phyloP scores from a whole-genome alignment of 2,113 vertebrate species.

The Myiozetetes cayanensis region DNA sequence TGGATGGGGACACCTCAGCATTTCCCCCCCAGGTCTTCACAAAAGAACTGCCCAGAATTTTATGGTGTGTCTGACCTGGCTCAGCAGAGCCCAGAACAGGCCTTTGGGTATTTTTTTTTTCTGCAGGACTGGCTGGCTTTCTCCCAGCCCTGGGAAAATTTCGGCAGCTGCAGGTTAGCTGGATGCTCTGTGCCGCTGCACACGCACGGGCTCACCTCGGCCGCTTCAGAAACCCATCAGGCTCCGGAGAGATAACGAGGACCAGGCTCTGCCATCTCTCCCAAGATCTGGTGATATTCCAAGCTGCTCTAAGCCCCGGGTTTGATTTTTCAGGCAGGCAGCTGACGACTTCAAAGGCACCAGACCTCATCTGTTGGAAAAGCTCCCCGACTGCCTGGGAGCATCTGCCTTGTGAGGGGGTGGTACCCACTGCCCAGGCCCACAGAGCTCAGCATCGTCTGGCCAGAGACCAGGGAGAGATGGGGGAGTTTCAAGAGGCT shows the following conservation, averaged over 20 bases:
- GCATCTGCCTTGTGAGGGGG: background rate
- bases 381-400: background rate
- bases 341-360: background rate
- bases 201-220: background rate
- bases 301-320: background rate
- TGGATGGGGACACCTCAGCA: no score
- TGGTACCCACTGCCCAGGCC: background rate
- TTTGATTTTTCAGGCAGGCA: background rate
- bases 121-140: background rate
- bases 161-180: background rate
- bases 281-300: background rate
- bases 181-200: background rate
- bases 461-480: background rate
- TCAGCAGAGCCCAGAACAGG: background rate
- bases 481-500: background rate
- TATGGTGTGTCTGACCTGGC: accelerated
- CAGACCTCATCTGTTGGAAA: background rate
- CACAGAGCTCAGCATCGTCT: accelerated
- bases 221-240: background rate
- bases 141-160: background rate
- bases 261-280: background rate
- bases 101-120: background rate
- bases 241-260: background rate
- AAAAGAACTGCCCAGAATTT: background rate
- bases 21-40: background rate